These are phyloP conservation scores for Monopis laevigella DNA, from an alignment of 2,888 invertebrate genomes.

Conservation along the genomic window DNA sequence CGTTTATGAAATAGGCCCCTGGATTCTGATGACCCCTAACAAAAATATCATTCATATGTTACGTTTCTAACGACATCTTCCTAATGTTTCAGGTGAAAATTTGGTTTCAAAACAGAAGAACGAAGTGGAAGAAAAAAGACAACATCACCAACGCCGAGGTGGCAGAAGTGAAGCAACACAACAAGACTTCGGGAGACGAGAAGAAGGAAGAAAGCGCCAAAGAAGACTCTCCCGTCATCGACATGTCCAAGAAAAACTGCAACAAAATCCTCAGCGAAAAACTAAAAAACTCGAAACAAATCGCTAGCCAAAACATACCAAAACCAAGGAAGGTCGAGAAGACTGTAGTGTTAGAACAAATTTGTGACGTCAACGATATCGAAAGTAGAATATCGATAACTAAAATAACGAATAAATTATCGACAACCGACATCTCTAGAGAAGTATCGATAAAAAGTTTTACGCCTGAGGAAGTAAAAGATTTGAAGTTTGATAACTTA, in stretches of 20 bases:
- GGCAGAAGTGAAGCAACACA: conserved; percentile 78
- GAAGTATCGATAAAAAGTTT: conserved; percentile 50
- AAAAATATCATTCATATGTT: no score
- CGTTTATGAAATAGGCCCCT: no score
- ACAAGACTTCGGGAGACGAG: conserved; percentile 30
- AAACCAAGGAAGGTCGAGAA: conserved; percentile 52
- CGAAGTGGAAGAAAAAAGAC: conserved; percentile 88
- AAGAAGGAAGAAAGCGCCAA: conserved; percentile 39
- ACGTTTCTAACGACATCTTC: no score
- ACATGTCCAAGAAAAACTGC: conserved; percentile 53
- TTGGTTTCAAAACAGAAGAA: conserved; percentile 87
- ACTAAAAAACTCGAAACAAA: conserved; percentile 37
- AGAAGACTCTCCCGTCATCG: conserved; percentile 48
- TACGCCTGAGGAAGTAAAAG: conserved; percentile 50
- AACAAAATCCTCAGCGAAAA: conserved; percentile 52
- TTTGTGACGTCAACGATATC: conserved; percentile 52
- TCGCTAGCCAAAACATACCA: conserved; percentile 27
- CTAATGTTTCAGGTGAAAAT: conserved; percentile 86
- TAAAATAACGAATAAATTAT: conserved; percentile 58
- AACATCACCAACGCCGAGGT: conserved; percentile 90
- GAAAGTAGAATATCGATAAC: conserved; percentile 63
- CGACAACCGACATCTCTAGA: conserved; percentile 41
- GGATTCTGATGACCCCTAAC: no score
- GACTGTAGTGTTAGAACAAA: conserved; percentile 42
- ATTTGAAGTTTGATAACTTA: conserved; percentile 42